Evolutionary conservation across 1,140 invertebrate genomes (phyloP).

Genomic region (Homalodisca vitripennis): DNA sequence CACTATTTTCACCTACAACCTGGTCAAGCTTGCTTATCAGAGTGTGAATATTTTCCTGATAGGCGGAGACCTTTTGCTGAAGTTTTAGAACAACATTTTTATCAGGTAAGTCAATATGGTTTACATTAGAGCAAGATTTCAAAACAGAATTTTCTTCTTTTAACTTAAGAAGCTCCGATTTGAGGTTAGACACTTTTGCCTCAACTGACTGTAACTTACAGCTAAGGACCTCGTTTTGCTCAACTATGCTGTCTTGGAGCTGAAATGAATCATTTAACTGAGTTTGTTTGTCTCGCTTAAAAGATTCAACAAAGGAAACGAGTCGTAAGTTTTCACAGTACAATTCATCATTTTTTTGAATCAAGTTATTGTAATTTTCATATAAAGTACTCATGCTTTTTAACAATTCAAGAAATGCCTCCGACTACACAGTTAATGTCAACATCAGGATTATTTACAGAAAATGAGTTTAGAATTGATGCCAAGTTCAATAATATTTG

Average conservation of each 20-base stretch:
- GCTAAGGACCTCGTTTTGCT: background rate
- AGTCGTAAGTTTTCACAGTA: constrained; percentile 6
- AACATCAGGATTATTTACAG: background rate
- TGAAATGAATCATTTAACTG: constrained; percentile 3
- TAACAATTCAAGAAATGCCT: background rate
- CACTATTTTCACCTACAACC: background rate
- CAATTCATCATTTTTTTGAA: constrained; percentile 16
- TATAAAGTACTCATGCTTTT: background rate
- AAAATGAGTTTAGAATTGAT: background rate
- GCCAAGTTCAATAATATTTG: background rate
- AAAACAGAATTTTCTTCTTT: constrained; percentile 1
- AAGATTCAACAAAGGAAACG: background rate
- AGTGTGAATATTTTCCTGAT: background rate
- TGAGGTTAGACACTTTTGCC: background rate
- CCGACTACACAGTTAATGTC: background rate
- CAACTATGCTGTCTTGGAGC: background rate
- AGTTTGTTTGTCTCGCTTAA: background rate
- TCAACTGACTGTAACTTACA: background rate
- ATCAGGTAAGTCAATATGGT: too few relatives aligned
- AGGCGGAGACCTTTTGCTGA: constrained; percentile 1
- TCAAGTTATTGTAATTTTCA: background rate
- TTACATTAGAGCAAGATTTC: background rate
- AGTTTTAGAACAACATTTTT: background rate
- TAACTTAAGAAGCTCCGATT: background rate
- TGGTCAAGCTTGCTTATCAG: constrained; percentile 1